phyloP scores from a whole-genome alignment of 2,113 vertebrate genomes.

The Guaruba guarouba region DNA sequence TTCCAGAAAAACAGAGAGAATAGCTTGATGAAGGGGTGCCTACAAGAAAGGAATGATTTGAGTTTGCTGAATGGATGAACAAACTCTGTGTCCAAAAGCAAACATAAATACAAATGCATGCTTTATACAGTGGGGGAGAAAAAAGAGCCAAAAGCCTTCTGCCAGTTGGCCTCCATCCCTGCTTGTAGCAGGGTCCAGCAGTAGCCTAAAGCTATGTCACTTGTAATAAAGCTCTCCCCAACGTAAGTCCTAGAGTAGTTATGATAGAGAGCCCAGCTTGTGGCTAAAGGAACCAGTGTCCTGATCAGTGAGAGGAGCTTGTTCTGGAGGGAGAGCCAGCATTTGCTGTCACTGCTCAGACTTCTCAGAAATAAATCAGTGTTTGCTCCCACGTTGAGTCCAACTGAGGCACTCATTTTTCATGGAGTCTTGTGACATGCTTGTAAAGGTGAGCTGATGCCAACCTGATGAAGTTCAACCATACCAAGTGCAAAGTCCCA shows the following conservation, averaged over 20 bases:
- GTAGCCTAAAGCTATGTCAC: not conserved
- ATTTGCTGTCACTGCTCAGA: not conserved
- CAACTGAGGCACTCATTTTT: accelerated
- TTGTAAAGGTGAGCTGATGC: too few relatives aligned
- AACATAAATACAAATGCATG: not conserved
- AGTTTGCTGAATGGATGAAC: not conserved
- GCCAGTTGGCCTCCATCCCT: accelerated
- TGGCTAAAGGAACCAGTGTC: accelerated
- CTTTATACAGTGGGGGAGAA: accelerated
- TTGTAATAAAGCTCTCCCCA: not conserved
- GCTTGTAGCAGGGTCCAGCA: not conserved
- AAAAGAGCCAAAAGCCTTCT: not conserved
- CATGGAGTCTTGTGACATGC: not conserved
- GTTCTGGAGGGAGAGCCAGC: not conserved
- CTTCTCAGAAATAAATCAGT: not conserved
- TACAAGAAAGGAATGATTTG: not conserved
- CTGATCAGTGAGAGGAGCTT: not conserved
- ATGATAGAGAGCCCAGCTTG: not conserved
- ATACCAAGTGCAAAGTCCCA: too few relatives aligned
- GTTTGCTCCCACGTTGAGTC: not conserved
- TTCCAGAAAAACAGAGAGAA: not conserved
- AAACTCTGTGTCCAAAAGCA: not conserved
- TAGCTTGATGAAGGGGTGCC: not conserved
- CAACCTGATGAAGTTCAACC: too few relatives aligned
- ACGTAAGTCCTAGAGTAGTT: not conserved